These are phyloP conservation scores for Phalloptychus januarius DNA, from an alignment of 2,797 vertebrate genomes.

Conservation along the genomic window DNA sequence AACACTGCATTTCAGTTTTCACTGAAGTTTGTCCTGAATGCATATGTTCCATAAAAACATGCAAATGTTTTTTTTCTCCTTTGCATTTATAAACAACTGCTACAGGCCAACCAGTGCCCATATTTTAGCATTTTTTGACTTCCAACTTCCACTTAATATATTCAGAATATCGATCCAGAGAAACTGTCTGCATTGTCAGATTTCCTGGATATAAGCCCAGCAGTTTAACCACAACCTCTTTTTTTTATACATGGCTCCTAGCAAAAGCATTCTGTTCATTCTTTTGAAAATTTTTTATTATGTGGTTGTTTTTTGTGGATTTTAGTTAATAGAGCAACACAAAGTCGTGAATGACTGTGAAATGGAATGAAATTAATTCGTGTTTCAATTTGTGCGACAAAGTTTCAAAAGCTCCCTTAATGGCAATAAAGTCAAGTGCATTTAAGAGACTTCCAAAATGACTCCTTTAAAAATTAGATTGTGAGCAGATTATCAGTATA, in stretches of 20 bases:
- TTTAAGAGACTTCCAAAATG: neutral
- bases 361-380: neutral
- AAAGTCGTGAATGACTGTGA: neutral
- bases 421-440: neutral
- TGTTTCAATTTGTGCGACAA: neutral
- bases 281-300: neutral
- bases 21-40: slow-evolving; percentile 38
- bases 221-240: neutral
- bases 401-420: neutral
- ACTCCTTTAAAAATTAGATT: neutral
- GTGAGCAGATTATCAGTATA: neutral
- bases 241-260: neutral
- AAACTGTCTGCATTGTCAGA: neutral
- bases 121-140: slow-evolving; percentile 31
- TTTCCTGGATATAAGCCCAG: neutral
- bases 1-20: neutral
- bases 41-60: slow-evolving; percentile 30
- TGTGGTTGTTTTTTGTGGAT: neutral
- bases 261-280: neutral
- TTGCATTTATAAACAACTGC: slow-evolving; percentile 61
- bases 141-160: slow-evolving; percentile 8
- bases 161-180: neutral
- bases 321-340: neutral
- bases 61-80: slow-evolving; percentile 45
- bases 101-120: slow-evolving; percentile 32